Evolutionary conservation across 2,113 vertebrate species (phyloP).

Genomic region (human): DNA sequence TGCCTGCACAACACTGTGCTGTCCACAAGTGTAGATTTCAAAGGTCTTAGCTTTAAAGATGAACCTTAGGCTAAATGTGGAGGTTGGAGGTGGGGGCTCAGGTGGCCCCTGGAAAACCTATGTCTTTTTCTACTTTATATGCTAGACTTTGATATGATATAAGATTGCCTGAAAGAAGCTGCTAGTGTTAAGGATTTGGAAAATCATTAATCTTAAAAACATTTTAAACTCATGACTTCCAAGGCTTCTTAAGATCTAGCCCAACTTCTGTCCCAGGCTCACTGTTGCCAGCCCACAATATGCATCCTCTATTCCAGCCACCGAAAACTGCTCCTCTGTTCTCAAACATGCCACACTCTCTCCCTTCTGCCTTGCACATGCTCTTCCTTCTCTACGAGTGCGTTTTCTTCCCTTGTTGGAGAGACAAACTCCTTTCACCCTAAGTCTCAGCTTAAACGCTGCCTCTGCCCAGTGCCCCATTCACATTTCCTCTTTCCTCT

Average conservation of each 20-base stretch:
- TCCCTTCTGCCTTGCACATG: rapidly evolving
- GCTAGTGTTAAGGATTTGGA: not conserved
- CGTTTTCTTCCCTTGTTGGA: not conserved
- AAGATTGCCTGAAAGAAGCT: not conserved
- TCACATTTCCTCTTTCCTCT: not conserved
- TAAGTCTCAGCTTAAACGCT: not conserved
- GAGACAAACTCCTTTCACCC: not conserved
- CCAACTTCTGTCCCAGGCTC: not conserved
- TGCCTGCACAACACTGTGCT: not conserved
- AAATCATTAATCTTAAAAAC: not conserved
- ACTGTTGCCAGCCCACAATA: not conserved
- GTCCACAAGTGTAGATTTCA: not conserved
- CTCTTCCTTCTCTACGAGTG: not conserved
- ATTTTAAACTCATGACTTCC: not conserved
- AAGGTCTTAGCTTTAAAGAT: not conserved
- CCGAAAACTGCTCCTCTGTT: not conserved
- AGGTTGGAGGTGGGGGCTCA: not conserved
- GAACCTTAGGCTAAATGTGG: not conserved
- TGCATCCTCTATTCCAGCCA: not conserved
- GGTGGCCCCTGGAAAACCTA: not conserved
- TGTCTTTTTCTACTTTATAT: not conserved
- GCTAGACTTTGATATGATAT: not conserved
- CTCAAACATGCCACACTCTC: not conserved
- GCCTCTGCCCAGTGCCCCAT: not conserved
- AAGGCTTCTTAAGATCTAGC: not conserved